Conservation (phyloP, 2,888 invertebrate species). For the Protodeltote pygarga region DNA sequence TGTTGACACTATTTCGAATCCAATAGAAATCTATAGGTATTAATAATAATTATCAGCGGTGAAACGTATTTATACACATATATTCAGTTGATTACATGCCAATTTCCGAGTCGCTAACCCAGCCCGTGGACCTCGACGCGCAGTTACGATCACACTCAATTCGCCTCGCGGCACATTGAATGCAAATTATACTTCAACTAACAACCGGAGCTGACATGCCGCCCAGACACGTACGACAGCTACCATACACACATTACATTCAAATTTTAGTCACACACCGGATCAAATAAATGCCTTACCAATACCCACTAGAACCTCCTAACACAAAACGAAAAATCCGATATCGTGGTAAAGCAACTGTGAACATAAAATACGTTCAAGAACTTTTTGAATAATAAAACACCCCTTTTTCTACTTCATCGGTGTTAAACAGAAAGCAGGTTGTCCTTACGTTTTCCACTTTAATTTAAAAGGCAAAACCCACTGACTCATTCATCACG, state of each 20-base stretch:
- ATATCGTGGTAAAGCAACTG: conserved; percentile 12
- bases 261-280: conserved; percentile 26
- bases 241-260: conserved; percentile 26
- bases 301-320: conserved; percentile 8
- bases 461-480: conserved; percentile 55
- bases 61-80: background rate
- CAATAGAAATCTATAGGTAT: too few species aligned
- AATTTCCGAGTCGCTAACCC: conserved; percentile 15
- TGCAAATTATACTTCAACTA: conserved; percentile 57
- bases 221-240: conserved; percentile 26
- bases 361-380: conserved; percentile 33
- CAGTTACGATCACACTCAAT: conserved; percentile 37
- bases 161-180: conserved; percentile 54
- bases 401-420: conserved; percentile 45
- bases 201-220: conserved; percentile 32
- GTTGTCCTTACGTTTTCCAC: conserved; percentile 47
- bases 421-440: conserved; percentile 48
- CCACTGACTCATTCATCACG: conserved; percentile 53
- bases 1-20: too few species aligned
- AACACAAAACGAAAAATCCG: conserved; percentile 5
- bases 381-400: conserved; percentile 46
- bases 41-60: too few species aligned
- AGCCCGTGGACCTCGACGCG: conserved; percentile 2
- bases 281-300: conserved; percentile 26
- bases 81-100: conserved; percentile 3